These are phyloP conservation scores for Synanceia verrucosa DNA, from an alignment of 2,797 vertebrate species.

Conservation along the genomic window DNA sequence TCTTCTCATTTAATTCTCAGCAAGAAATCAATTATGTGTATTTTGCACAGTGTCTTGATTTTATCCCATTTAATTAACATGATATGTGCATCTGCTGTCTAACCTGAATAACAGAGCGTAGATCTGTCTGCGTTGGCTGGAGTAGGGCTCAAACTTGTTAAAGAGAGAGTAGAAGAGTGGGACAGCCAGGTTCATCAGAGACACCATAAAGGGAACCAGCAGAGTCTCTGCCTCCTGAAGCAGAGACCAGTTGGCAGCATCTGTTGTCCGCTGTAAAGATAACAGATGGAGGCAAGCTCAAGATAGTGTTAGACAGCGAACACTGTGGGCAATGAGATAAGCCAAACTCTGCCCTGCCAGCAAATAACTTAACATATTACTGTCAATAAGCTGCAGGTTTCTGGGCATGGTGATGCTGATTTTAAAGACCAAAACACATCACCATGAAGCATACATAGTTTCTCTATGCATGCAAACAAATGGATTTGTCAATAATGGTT, in stretches of 20 bases:
- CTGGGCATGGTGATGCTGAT: neutral
- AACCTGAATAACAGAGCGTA: slow-evolving; percentile 89
- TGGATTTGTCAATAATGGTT: neutral
- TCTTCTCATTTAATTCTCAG: neutral
- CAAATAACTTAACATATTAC: slow-evolving; percentile 22
- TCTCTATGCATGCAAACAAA: neutral
- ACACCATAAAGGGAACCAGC: slow-evolving; percentile 87
- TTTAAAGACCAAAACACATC: neutral
- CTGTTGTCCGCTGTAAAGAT: slow-evolving; percentile 33
- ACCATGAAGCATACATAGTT: neutral
- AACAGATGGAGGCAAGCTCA: slow-evolving; percentile 22
- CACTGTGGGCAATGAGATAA: neutral
- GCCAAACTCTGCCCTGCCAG: neutral
- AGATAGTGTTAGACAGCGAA: neutral
- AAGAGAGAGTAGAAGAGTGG: slow-evolving; percentile 91
- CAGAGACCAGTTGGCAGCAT: slow-evolving; percentile 49
- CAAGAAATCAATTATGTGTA: neutral
- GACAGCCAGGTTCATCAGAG: slow-evolving; percentile 88
- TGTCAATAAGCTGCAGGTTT: neutral
- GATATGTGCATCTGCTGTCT: neutral
- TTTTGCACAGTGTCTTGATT: neutral
- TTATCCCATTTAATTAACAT: neutral
- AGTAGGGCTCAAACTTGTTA: slow-evolving; percentile 87
- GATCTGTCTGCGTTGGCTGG: slow-evolving; percentile 84
- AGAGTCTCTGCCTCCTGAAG: slow-evolving; percentile 84